Base-by-base conservation (phyloP, 2,113 vertebrate species). In the Dipodomys stephensi region DNA sequence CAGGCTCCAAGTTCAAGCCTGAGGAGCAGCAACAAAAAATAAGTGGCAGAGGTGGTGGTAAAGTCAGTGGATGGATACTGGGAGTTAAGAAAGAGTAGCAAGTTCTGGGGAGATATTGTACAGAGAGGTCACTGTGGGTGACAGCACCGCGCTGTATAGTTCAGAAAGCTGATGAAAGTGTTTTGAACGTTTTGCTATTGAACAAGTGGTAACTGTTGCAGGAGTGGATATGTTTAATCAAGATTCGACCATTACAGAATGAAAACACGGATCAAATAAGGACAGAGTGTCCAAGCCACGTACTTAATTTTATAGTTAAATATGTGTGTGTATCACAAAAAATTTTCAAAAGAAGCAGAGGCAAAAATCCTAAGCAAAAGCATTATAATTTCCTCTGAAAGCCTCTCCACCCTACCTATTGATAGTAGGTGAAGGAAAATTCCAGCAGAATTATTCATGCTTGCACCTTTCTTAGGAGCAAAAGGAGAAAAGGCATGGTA, bases 351-450 rank as follows among this genome's bases (percentile, higher is more conserved):
- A 93, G 32, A 84, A 82, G 19, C 39, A 15, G 12, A 91, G 28
- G 64, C 71, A 94, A 22, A 88, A 90, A 93, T 65, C 72, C 74
- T 80, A 23, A 73, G 22, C 49, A 44, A 90, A 94, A 83, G 25
- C n/a, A 62, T 69, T 85, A 46, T 44, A 7, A 20, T 77, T 92
- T 83, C 92, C 62, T 87, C 22, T 80, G 35, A 57, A n/a, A 88
- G 22, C 18, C 27, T 87, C 20, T 87, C 94, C n/a, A 73, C n/a
- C 35, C 60, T 92, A 27, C 25, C 18, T 53, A 18, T 76, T 72
- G n/a, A 67, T 92, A 94, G 53, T 78, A 62, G 60, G 60, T 68
- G 64, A 91, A 28, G 10, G 32, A 78, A 94, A 90, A 87, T 69
- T 69, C 8, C 20, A 46, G 30, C 13, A 57, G 86, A 71, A 77